phyloP scores from a whole-genome alignment of 35 echinoderm and acorn worm genomes.

The Eucidaris tribuloides region DNA sequence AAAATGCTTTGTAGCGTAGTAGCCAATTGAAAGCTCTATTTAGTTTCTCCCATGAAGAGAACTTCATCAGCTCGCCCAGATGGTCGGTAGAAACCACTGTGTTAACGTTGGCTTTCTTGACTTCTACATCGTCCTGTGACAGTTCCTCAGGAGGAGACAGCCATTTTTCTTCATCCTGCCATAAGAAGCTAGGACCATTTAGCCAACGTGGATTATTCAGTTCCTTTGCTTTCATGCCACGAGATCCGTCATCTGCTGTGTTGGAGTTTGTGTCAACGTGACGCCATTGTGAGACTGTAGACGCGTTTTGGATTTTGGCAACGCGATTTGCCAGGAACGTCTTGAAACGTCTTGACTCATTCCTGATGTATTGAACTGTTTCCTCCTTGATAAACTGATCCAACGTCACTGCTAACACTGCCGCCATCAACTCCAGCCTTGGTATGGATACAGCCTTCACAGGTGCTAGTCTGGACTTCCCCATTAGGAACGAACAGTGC shows the following conservation, averaged over 20 bases:
- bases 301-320: neutral
- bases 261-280: slow-evolving; percentile 42
- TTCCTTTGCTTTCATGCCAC: slow-evolving; percentile 19
- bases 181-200: slow-evolving; percentile 31
- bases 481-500: slow-evolving; percentile 47
- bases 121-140: too few relatives aligned
- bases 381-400: slow-evolving; percentile 24
- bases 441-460: slow-evolving; percentile 38
- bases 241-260: slow-evolving; percentile 56
- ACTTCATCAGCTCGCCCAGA: too few relatives aligned
- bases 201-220: slow-evolving; percentile 26
- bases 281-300: slow-evolving; percentile 24
- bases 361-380: slow-evolving; percentile 38
- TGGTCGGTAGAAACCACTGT: too few relatives aligned
- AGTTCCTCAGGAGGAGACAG: neutral
- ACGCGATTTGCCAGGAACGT: slow-evolving; percentile 51
- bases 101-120: too few relatives aligned
- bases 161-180: neutral
- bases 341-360: slow-evolving; percentile 30
- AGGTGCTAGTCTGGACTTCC: slow-evolving; percentile 27
- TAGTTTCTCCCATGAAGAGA: neutral
- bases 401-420: slow-evolving; percentile 26
- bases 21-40: neutral
- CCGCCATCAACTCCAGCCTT: slow-evolving; percentile 41
- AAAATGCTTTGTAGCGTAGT: neutral